phyloP scores from a whole-genome alignment of 2,888 invertebrate genomes.

The Lasioglossum vierecki region DNA sequence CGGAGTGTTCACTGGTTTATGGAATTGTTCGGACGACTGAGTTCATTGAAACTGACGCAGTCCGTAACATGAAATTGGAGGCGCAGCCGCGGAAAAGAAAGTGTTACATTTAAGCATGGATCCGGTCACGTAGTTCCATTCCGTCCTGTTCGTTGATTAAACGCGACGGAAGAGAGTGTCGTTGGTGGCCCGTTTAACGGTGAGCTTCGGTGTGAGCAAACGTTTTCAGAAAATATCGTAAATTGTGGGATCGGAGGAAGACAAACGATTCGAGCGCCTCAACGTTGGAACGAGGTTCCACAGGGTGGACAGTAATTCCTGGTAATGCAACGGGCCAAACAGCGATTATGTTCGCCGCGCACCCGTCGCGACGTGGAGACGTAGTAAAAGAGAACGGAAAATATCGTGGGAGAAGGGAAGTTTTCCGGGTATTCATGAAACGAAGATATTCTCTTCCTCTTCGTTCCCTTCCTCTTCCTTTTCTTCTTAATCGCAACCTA shows the following conservation, averaged over 20 bases:
- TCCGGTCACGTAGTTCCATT: not conserved
- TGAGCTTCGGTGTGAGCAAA: conserved; percentile 39
- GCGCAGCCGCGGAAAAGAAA: not conserved
- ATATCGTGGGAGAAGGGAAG: conserved; percentile 21
- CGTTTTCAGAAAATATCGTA: conserved; percentile 35
- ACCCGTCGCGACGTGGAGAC: not conserved
- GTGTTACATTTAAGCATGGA: not conserved
- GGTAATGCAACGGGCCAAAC: conserved; percentile 37
- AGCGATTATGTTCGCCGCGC: conserved; percentile 29
- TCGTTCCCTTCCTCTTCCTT: not conserved
- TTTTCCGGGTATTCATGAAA: conserved; percentile 11
- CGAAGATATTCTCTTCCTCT: not conserved
- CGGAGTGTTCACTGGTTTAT: too few relatives aligned
- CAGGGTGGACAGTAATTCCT: conserved; percentile 48
- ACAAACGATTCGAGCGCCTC: conserved; percentile 47
- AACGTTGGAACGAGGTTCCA: conserved; percentile 46
- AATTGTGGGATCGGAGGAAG: conserved; percentile 28
- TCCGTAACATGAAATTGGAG: not conserved
- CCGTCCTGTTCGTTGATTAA: conserved; percentile 19
- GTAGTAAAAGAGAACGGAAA: conserved; percentile 9
- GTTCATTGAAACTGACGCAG: not conserved
- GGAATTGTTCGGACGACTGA: too few relatives aligned
- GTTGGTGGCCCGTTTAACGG: conserved; percentile 20
- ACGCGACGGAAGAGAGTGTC: conserved; percentile 2
- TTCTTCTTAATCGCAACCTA: conserved; percentile 5